phyloP scores from a whole-genome alignment of 2,888 invertebrate genomes.

The Hirtodrosophila alboralis region DNA sequence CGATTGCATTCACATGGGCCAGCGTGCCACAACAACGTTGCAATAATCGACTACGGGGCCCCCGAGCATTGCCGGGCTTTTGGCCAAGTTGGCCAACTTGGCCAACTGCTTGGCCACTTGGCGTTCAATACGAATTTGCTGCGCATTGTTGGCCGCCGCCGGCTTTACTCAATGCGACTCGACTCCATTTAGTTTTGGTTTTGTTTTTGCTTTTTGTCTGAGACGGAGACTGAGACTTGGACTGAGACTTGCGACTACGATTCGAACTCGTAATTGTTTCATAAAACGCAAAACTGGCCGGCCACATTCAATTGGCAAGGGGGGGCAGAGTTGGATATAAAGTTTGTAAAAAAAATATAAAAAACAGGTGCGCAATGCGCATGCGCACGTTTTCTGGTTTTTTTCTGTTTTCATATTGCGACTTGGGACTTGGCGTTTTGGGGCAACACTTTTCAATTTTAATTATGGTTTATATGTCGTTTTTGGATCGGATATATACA shows the following conservation, averaged over 20 bases:
- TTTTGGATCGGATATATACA: conserved; percentile 23
- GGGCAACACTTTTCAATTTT: conserved; percentile 67
- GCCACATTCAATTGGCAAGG: conserved; percentile 30
- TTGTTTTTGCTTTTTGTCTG: conserved; percentile 42
- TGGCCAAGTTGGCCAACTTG: conserved; percentile 38
- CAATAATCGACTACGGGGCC: conserved; percentile 34
- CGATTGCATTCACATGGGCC: conserved; percentile 17
- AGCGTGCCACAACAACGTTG: conserved; percentile 37
- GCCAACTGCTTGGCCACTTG: conserved; percentile 57
- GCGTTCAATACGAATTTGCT: conserved; percentile 51
- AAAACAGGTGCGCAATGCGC: conserved; percentile 70
- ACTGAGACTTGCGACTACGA: conserved; percentile 24
- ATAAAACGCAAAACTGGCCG: conserved; percentile 70
- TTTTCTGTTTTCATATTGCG: conserved; percentile 32
- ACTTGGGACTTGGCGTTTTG: conserved; percentile 50
- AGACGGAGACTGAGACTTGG: conserved; percentile 32
- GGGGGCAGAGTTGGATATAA: conserved; percentile 1
- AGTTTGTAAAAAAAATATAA: background rate
- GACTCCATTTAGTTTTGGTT: conserved; percentile 15
- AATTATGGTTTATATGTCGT: conserved; percentile 69
- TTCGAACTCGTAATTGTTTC: conserved; percentile 72
- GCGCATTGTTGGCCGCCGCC: conserved; percentile 43
- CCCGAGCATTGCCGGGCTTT: conserved; percentile 24
- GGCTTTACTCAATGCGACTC: conserved; percentile 22
- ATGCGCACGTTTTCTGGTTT: conserved; percentile 51